Evolutionary conservation across 1,140 invertebrate species (phyloP), one percentile per base, ranked within the genome.

Genomic region (Drosophila bipectinata): DNA sequence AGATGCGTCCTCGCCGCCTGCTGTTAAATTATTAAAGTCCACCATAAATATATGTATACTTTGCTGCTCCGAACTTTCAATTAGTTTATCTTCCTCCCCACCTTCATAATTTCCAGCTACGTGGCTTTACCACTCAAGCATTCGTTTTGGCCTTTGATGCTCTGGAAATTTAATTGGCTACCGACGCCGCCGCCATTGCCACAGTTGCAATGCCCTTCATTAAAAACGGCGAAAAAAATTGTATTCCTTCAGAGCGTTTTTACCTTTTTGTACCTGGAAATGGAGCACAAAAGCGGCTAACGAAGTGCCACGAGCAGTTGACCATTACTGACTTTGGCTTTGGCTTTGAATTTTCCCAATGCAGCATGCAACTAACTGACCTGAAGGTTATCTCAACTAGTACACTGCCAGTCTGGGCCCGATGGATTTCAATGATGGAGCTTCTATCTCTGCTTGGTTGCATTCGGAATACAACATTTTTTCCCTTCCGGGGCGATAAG

Each of bases 81-180:
- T 77, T 77, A 69, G 73, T 30, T 52, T 44, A 32, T 54, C 28
- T 69, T 48, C 21, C 30, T 37, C 24, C 44, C 37, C 14, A 15
- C 41, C 32, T 15, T 37, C 63, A 39, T 32, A 41, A 49, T 21
- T 51, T 74, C 15, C 60, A 18, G 48, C 47, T 55, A 32, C 47
- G 8, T 24, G 34, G 44, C 72, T 52, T 44, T 39, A 26, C 52
- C 55, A 48, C 55, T 77, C 49, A 54, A 62, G 51, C 48, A 53
- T 45, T 56, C 54, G 45, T 52, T 69, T 47, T 77, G 52, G 30
- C 39, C 41, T 69, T 53, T 80, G 72, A 76, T 59, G 41, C 21
- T 41, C 55, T 48, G 72, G 21, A 74, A 63, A 74, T 82, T 82
- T 81, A 82, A 78, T 82, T 81, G 62, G 68, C 52, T 73, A 49